Conservation (phyloP, 1,140 invertebrate genomes). For the Ooceraea biroi region DNA sequence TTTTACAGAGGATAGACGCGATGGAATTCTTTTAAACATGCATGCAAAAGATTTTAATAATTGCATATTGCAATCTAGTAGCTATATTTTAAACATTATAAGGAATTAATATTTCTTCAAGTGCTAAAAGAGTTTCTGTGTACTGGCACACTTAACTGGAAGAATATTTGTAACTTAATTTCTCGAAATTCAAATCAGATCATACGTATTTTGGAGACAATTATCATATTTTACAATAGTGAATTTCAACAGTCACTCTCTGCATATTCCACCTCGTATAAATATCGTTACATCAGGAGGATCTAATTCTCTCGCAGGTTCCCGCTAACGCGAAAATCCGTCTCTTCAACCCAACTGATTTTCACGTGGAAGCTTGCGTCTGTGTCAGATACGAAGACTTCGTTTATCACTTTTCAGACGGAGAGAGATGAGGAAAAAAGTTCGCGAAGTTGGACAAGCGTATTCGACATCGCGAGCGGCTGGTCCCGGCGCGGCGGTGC, state of each 20-base stretch:
- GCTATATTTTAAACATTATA: no score
- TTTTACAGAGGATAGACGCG: no score
- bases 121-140: no score
- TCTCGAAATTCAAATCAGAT: no score
- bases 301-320: constrained; percentile 7
- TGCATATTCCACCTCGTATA: background rate
- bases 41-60: no score
- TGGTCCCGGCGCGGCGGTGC: constrained; percentile 53
- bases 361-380: background rate
- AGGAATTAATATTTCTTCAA: no score
- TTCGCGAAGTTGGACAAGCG: background rate
- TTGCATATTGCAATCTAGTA: no score
- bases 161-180: no score
- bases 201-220: background rate
- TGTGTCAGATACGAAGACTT: constrained; percentile 16
- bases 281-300: background rate
- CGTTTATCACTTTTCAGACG: background rate
- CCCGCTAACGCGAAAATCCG: background rate
- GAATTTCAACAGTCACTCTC: background rate
- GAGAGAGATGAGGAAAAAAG: background rate
- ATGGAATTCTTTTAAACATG: no score
- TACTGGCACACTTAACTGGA: no score
- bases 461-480: background rate
- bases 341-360: background rate
- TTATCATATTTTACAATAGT: background rate